Percentiles rank a stretch among this genome's conserved stretches.
These are phyloP conservation scores for Phaenicophaeus curvirostris DNA, from an alignment of 2,797 vertebrate genomes.

Conservation along the genomic window DNA sequence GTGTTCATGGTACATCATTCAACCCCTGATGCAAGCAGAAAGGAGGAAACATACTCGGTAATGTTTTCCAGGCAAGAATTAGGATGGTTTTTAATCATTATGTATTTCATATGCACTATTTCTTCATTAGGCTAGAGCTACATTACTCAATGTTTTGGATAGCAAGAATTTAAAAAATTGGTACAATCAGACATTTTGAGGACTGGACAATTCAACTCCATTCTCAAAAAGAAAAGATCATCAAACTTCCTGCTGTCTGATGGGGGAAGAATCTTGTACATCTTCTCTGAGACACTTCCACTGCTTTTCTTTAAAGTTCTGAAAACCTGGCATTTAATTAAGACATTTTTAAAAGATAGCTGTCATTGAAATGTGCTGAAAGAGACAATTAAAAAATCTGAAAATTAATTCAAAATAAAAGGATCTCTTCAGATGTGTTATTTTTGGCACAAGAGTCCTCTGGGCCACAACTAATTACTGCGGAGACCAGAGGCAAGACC, in stretches of 20 bases:
- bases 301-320: background rate
- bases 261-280: background rate
- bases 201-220: background rate
- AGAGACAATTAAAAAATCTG: slow-evolving; percentile 11
- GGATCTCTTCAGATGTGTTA: background rate
- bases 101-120: background rate
- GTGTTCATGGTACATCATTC: background rate
- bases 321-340: background rate
- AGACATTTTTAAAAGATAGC: background rate
- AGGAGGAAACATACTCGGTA: background rate
- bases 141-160: background rate
- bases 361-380: background rate
- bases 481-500: background rate
- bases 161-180: background rate
- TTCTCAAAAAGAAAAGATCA: background rate
- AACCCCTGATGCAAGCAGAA: background rate
- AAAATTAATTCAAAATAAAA: slow-evolving; percentile 35
- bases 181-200: background rate
- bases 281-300: background rate
- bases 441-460: background rate
- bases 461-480: background rate
- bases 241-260: background rate
- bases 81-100: background rate
- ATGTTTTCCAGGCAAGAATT: background rate
- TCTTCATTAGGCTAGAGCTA: background rate